Percentiles rank a stretch among this genome's conserved stretches.
Evolutionary conservation across 2,113 vertebrate species (phyloP).

Genomic region (Symphodus melops): DNA sequence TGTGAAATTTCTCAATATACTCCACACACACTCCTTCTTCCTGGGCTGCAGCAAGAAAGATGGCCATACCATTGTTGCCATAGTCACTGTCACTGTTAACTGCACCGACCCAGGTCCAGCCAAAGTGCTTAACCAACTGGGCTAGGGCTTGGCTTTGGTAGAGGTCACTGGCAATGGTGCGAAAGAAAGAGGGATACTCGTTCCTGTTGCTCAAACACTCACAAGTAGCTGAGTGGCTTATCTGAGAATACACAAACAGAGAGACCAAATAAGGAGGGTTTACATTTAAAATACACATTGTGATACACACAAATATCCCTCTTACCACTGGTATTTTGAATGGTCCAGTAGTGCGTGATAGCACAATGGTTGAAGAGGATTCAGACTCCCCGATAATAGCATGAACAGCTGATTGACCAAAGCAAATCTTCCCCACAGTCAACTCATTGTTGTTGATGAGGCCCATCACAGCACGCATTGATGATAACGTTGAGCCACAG

Average conservation of each 20-base stretch:
- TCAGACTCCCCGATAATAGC: conserved; percentile 84
- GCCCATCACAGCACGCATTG: conserved; percentile 80
- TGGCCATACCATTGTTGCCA: conserved; percentile 83
- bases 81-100: conserved; percentile 82
- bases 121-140: conserved; percentile 80
- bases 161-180: conserved; percentile 82
- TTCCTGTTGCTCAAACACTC: conserved; percentile 80
- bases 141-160: conserved; percentile 76
- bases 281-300: not conserved
- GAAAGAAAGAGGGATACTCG: conserved; percentile 78
- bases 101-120: conserved; percentile 83
- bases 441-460: conserved; percentile 74
- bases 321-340: conserved; percentile 83
- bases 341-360: conserved; percentile 78
- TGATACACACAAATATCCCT: not conserved
- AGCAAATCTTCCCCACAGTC: conserved; percentile 54
- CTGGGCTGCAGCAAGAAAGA: conserved; percentile 73
- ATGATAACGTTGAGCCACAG: conserved; percentile 79
- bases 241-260: conserved; percentile 58
- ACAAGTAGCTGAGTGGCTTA: conserved; percentile 82
- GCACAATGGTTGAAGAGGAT: conserved; percentile 81
- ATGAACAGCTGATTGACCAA: conserved; percentile 72
- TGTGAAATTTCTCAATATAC: conserved; percentile 76
- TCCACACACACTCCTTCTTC: conserved; percentile 81
- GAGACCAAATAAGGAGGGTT: not conserved